phyloP scores from a whole-genome alignment of 1,140 invertebrate genomes.

The Heliothis subflexa region DNA sequence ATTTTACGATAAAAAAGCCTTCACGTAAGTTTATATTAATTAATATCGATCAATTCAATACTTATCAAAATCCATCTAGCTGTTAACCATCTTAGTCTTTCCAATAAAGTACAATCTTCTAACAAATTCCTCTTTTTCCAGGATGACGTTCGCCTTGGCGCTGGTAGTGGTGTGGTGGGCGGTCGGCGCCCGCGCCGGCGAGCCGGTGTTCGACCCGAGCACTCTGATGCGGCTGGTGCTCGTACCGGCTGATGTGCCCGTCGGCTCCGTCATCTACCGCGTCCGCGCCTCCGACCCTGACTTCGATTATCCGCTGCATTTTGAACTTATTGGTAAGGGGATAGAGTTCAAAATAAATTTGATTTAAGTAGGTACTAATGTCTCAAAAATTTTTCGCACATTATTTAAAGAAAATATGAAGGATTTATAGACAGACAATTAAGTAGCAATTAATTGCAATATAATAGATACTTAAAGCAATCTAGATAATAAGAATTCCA shows the following conservation, averaged over 20 bases:
- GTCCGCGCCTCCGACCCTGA: slow-evolving; percentile 94
- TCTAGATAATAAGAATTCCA: no score
- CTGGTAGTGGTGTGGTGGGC: slow-evolving; percentile 72
- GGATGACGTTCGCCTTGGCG: slow-evolving; percentile 78
- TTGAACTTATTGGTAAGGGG: slow-evolving; percentile 90
- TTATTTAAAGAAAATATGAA: no score
- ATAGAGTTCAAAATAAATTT: not conserved
- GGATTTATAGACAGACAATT: no score
- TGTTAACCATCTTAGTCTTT: not conserved
- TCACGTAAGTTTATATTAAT: no score
- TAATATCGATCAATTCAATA: no score
- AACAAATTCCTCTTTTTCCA: slow-evolving; percentile 55
- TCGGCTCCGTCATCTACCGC: slow-evolving; percentile 94
- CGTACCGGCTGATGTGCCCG: slow-evolving; percentile 92
- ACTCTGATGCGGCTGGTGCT: slow-evolving; percentile 93
- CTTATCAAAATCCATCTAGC: no score
- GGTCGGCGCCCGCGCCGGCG: slow-evolving; percentile 80
- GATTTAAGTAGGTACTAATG: not conserved
- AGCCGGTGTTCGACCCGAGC: slow-evolving; percentile 93
- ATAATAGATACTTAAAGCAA: no score
- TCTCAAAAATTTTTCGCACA: not conserved
- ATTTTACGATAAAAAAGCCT: no score
- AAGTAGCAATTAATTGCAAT: no score
- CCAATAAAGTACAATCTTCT: not conserved
- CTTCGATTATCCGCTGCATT: slow-evolving; percentile 94